Percentiles rank a stretch among this genome's conserved stretches.
Conservation (phyloP, 1,140 invertebrate species). For the Drosophila ohnishii region DNA sequence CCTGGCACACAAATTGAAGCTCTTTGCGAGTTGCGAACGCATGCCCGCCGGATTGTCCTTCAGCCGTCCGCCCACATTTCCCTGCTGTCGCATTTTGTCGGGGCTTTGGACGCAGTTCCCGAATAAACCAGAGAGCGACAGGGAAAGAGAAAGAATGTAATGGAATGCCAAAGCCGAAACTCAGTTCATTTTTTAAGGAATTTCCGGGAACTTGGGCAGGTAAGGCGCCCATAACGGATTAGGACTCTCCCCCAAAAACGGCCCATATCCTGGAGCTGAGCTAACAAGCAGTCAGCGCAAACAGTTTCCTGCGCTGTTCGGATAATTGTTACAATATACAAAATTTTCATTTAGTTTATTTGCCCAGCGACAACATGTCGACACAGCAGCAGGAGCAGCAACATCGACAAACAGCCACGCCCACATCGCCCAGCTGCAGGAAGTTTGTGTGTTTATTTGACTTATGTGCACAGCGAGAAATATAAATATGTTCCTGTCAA, state of each 20-base stretch:
- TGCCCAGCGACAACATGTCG: constrained; percentile 55
- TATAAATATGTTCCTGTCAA: constrained; percentile 3
- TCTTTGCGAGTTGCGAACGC: constrained; percentile 41
- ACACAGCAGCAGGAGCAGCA: constrained; percentile 28
- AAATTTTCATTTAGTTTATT: constrained; percentile 72
- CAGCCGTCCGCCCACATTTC: constrained; percentile 21
- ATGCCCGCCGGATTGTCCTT: constrained; percentile 49
- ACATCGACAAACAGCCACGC: constrained; percentile 39
- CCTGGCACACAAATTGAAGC: constrained; percentile 55
- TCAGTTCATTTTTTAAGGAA: constrained; percentile 6
- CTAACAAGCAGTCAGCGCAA: constrained; percentile 19
- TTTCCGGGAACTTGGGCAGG: constrained; percentile 16
- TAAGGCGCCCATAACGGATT: constrained; percentile 41
- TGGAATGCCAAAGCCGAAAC: constrained; percentile 7
- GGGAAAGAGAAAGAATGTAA: not conserved
- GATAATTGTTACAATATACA: constrained; percentile 78
- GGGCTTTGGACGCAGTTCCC: not conserved
- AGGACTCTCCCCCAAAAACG: not conserved
- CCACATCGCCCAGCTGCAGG: constrained; percentile 26
- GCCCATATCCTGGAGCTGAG: constrained; percentile 4
- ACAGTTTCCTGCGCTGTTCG: constrained; percentile 42
- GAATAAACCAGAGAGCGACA: constrained; percentile 1
- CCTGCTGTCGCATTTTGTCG: constrained; percentile 20
- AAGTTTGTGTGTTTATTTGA: constrained; percentile 47
- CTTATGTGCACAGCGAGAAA: constrained; percentile 32